These are phyloP conservation scores for Piezodorus guildinii DNA, from an alignment of 1,140 invertebrate species.

Conservation along the genomic window DNA sequence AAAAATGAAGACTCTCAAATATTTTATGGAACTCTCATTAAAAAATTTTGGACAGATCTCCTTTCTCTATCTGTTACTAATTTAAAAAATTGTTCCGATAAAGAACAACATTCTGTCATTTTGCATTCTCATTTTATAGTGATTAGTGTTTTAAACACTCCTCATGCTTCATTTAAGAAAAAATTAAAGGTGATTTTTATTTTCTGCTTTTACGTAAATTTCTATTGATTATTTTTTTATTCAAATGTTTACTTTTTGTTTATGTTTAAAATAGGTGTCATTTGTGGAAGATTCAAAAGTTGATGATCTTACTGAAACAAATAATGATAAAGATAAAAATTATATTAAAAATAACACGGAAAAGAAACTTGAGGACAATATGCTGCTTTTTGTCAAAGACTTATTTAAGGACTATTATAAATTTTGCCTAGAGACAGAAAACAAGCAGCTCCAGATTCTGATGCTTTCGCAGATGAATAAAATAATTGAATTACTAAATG, in stretches of 20 bases:
- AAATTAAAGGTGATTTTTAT: slow-evolving; percentile 18
- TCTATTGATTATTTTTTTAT: neutral
- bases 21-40: neutral
- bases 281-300: neutral
- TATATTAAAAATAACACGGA: neutral
- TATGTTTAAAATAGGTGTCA: neutral
- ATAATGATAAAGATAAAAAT: no score
- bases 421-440: neutral
- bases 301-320: neutral
- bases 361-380: neutral
- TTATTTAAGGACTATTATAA: slow-evolving; percentile 11
- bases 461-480: neutral
- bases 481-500: neutral
- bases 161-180: slow-evolving; percentile 14
- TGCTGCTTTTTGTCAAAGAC: neutral
- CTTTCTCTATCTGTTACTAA: neutral
- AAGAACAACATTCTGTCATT: neutral
- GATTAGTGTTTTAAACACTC: slow-evolving; percentile 1
- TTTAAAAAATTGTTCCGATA: slow-evolving; percentile 8
- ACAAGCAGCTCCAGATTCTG: neutral
- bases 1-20: neutral
- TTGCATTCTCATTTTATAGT: slow-evolving; percentile 3
- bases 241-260: neutral
- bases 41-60: slow-evolving; percentile 18
- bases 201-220: neutral